phyloP scores from a whole-genome alignment of 1,140 invertebrate species.

The Diprion similis region DNA sequence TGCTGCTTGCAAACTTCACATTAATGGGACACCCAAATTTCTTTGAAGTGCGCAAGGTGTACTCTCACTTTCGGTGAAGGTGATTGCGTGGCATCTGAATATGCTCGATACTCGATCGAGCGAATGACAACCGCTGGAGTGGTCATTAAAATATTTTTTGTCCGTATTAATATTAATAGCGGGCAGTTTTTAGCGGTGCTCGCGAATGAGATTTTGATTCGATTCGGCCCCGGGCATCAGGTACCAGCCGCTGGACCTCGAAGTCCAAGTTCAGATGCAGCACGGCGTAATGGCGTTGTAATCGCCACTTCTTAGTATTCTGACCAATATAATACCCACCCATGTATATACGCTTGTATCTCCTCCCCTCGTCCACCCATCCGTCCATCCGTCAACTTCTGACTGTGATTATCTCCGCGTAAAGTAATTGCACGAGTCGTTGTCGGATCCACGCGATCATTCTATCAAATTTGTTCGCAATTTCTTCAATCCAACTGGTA shows the following conservation, averaged over 20 bases:
- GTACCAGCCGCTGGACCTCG: background rate
- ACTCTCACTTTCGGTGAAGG: background rate
- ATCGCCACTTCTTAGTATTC: conserved; percentile 4
- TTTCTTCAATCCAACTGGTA: background rate
- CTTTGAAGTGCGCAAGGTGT: background rate
- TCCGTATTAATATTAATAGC: background rate
- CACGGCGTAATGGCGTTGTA: conserved; percentile 4
- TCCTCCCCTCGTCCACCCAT: background rate
- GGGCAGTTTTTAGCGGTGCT: conserved; percentile 1
- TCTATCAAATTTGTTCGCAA: background rate
- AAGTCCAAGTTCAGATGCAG: background rate
- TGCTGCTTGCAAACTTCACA: background rate
- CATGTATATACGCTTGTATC: background rate
- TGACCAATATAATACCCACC: background rate
- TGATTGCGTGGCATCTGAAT: background rate
- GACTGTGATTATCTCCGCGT: conserved; percentile 1
- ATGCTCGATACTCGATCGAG: background rate
- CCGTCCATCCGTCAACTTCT: background rate
- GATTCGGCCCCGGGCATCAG: conserved; percentile 1
- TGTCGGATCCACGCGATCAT: background rate
- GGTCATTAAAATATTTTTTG: conserved; percentile 2
- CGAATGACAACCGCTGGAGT: background rate
- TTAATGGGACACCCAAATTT: background rate
- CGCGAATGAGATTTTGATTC: conserved; percentile 5
- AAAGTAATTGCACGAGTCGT: background rate